Conservation (phyloP, 1,140 invertebrate species). For the Tetramorium alpestre region DNA sequence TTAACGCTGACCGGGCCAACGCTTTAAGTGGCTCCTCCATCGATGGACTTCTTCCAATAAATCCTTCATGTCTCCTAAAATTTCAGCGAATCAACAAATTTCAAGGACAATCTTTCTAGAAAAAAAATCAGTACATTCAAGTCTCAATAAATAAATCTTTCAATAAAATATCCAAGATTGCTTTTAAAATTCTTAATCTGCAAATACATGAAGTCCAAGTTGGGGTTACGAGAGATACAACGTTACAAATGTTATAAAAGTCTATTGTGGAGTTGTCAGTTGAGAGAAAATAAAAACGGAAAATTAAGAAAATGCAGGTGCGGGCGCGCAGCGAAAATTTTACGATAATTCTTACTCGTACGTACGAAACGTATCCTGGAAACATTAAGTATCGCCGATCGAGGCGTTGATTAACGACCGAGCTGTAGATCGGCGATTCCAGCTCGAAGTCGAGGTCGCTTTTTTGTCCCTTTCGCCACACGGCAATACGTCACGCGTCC, state of each 20-base stretch:
- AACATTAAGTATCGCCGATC: conserved; percentile 32
- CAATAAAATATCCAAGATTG: neutral
- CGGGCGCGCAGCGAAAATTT: neutral
- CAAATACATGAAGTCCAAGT: neutral
- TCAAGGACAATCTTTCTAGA: neutral
- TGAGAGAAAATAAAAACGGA: neutral
- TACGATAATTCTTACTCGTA: neutral
- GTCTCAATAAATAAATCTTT: neutral
- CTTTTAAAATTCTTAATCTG: neutral
- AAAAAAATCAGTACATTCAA: neutral
- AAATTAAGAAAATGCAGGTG: neutral
- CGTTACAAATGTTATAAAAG: neutral
- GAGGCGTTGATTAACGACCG: conserved; percentile 61
- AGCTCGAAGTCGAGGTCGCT: conserved; percentile 57
- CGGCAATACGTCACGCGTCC: conserved; percentile 82
- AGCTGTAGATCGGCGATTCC: conserved; percentile 47
- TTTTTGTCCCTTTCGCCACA: conserved; percentile 76
- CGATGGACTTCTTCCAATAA: conserved; percentile 64
- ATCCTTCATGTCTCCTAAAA: conserved; percentile 40
- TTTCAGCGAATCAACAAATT: conserved; percentile 35
- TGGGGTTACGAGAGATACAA: neutral
- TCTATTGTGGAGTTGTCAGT: neutral
- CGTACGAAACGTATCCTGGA: neutral
- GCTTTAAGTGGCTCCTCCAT: conserved; percentile 75
- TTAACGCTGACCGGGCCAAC: conserved; percentile 78